Conservation (phyloP, 2,888 invertebrate genomes). For the Hyposoter didymator region DNA sequence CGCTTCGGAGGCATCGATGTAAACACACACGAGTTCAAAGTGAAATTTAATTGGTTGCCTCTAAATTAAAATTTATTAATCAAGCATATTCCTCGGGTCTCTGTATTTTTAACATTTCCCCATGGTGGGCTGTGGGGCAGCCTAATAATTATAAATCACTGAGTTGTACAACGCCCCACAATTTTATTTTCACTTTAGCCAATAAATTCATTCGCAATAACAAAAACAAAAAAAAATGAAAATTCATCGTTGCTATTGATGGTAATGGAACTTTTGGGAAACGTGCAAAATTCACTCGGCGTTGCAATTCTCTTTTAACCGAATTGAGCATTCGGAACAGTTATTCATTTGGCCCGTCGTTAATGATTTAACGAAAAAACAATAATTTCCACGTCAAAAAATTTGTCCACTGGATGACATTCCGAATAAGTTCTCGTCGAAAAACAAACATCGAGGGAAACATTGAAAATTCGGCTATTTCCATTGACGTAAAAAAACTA, state of each 20-base stretch:
- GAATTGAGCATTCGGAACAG: background rate
- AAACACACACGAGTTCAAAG: slow-evolving; percentile 6
- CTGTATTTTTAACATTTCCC: background rate
- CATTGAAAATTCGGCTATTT: background rate
- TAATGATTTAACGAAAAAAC: background rate
- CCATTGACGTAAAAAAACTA: slow-evolving; percentile 50
- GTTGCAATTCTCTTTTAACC: background rate
- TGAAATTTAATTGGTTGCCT: slow-evolving; percentile 41
- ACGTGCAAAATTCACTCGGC: background rate
- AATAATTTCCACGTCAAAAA: background rate
- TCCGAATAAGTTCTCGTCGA: background rate
- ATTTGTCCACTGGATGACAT: background rate
- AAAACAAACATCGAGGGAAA: background rate
- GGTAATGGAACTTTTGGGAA: background rate
- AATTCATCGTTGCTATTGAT: background rate
- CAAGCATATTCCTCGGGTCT: slow-evolving; percentile 24
- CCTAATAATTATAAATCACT: background rate
- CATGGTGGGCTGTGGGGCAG: background rate
- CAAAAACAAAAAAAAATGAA: background rate
- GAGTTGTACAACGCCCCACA: background rate
- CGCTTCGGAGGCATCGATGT: background rate
- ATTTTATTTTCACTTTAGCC: background rate
- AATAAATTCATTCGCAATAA: background rate
- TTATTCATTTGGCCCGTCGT: background rate
- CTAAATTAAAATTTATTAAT: slow-evolving; percentile 32